Percentiles rank a stretch among this genome's conserved stretches.
phyloP scores from a whole-genome alignment of 2,888 invertebrate genomes.

The Zygogramma bicolorata region DNA sequence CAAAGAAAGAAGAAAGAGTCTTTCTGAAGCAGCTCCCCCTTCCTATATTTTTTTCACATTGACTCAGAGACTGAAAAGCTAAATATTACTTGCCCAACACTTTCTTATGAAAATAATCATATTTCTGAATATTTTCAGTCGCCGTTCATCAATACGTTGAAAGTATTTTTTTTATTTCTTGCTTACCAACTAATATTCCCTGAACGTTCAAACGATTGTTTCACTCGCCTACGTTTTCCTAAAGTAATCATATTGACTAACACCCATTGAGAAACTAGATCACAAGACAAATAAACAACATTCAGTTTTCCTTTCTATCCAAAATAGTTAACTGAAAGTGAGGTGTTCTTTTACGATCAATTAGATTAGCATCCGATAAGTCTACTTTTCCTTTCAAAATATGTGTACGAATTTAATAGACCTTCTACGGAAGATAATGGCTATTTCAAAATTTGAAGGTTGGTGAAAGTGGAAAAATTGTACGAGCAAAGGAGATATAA shows the following conservation, averaged over 20 bases:
- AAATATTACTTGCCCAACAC: too few species aligned
- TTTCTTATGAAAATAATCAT: too few species aligned
- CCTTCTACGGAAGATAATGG: background rate
- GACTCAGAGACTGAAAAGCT: too few species aligned
- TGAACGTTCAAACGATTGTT: too few species aligned
- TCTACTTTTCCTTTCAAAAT: background rate
- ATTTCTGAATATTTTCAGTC: too few species aligned
- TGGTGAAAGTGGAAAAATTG: constrained; percentile 16
- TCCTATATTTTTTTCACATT: too few species aligned
- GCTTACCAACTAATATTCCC: too few species aligned
- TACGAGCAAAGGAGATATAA: background rate
- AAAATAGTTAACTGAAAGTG: background rate
- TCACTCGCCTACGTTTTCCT: too few species aligned
- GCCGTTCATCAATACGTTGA: too few species aligned
- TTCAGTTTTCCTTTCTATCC: background rate
- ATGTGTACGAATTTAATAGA: background rate
- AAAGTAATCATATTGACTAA: background rate
- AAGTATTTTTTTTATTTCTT: too few species aligned
- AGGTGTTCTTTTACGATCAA: background rate
- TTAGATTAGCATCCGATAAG: background rate
- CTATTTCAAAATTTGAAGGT: constrained; percentile 5
- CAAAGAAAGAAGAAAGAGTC: too few species aligned
- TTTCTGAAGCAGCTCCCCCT: too few species aligned
- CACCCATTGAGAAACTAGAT: background rate
- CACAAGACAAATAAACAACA: background rate